phyloP scores from a whole-genome alignment of 2,888 invertebrate genomes.

The Hydrotaea cyrtoneurina region DNA sequence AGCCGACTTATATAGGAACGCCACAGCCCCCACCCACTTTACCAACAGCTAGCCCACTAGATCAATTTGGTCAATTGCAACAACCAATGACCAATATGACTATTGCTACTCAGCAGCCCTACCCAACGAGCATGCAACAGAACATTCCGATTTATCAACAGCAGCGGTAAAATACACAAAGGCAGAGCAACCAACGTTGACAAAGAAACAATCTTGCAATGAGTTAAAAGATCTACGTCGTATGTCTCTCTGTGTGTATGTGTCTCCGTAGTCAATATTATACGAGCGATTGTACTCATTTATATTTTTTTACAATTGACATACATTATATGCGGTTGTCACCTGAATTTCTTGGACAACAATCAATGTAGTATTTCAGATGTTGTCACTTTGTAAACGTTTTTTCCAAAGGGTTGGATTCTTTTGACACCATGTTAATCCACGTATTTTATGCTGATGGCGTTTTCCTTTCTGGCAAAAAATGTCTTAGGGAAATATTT shows the following conservation, averaged over 20 bases:
- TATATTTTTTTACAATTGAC: background rate
- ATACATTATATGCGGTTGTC: constrained; percentile 1
- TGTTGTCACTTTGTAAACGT: constrained; percentile 18
- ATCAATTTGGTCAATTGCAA: constrained; percentile 75
- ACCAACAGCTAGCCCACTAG: constrained; percentile 39
- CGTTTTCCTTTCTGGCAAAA: background rate
- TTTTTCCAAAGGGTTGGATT: constrained; percentile 32
- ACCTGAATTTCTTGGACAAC: background rate
- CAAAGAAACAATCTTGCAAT: background rate
- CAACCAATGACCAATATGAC: constrained; percentile 77
- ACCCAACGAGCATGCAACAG: constrained; percentile 76
- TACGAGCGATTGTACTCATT: constrained; percentile 16
- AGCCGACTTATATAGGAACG: constrained; percentile 42
- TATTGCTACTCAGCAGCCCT: constrained; percentile 71
- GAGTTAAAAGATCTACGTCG: background rate
- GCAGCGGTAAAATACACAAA: constrained; percentile 78
- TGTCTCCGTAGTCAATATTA: background rate
- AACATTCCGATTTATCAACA: constrained; percentile 81
- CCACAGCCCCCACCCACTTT: background rate
- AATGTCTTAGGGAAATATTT: background rate
- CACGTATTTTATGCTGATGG: background rate
- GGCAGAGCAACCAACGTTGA: background rate
- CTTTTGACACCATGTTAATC: constrained; percentile 27
- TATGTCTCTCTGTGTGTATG: background rate
- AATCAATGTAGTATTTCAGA: background rate